Evolutionary conservation across 2,113 vertebrate genomes (phyloP).

Genomic region (Gadus chalcogrammus): DNA sequence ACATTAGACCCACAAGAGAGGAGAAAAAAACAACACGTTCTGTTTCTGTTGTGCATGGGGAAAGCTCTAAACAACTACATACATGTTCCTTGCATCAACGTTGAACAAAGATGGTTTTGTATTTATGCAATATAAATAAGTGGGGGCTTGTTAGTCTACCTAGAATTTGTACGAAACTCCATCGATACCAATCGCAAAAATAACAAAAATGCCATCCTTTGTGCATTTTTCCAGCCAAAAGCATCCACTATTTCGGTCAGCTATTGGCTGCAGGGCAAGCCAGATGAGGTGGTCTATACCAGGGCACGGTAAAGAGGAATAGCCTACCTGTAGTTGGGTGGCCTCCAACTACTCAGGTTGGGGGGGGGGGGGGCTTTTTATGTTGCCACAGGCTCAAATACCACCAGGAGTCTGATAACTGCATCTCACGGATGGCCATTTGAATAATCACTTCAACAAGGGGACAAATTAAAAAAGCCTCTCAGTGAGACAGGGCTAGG

Average conservation of each 20-base stretch:
- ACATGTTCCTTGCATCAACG: no score
- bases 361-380: slow-evolving; percentile 47
- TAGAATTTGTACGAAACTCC: no score
- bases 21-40: slow-evolving; percentile 16
- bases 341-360: not conserved
- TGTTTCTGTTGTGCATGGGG: slow-evolving; percentile 19
- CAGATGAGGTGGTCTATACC: slow-evolving; percentile 51
- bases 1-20: slow-evolving; percentile 17
- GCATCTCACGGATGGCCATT: slow-evolving; percentile 70
- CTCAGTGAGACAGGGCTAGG: slow-evolving; percentile 64
- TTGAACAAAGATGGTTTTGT: no score
- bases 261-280: slow-evolving; percentile 43
- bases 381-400: slow-evolving; percentile 67
- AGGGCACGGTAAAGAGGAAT: slow-evolving; percentile 53
- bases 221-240: slow-evolving; percentile 40
- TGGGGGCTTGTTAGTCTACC: no score
- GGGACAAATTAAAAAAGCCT: slow-evolving; percentile 71
- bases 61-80: slow-evolving; percentile 4
- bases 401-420: slow-evolving; percentile 72
- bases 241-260: slow-evolving; percentile 51
- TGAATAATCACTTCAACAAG: slow-evolving; percentile 78
- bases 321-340: slow-evolving; percentile 54
- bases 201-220: not conserved
- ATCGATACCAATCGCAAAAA: no score
- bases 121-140: no score